Base-by-base conservation (phyloP, 2,797 vertebrate species). In the Mastacembelus armatus region DNA sequence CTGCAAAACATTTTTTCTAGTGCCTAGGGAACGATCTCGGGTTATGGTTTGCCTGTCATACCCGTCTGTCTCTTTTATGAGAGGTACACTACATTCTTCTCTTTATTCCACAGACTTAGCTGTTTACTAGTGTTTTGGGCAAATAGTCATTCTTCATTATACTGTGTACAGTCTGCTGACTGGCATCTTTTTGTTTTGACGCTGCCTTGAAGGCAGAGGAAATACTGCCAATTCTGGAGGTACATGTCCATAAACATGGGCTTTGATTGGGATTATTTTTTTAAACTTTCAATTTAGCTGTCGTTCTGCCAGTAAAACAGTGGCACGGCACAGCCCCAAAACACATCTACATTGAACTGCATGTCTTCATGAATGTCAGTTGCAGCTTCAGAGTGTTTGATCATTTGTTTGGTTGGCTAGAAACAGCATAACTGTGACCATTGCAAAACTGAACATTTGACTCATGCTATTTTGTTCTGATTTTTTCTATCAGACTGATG, bases 401-500 rank as follows among this genome's bases (percentile, higher is more conserved):
- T 3, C 4, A 47, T 49, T 59, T 43, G 24, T 26, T 48, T 35
- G 39, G 5, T 45, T 60, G 42, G 19, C 30, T 26, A 5, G 10
- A 49, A 36, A 10, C 22, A 15, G 15, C 33, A 3, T 40, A 1
- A 44, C 29, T 29, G 5, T 14, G 21, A 29, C 36, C 40, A 8
- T 10, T 26, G 18, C 9, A 47, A 47, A 48, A n/a, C 9, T n/a
- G 10, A 35, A 27, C 22, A 18, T 10, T 10, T 36, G 3, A 30
- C 11, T 44, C 5, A 24, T 52, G 14, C 38, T 27, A 18, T 43
- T 51, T 39, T 47, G 5, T 57, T 63, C 14, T 43, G 4, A 10
- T 66, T 30, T 47, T 3, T 64, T 24, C 58, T 5, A 40, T 6
- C 69, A 95, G 94, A 86, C 92, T 43, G 78, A 88, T 1, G 71